A percentile compares a stretch with the other conserved stretches of the same genome.
Evolutionary conservation across 2,797 vertebrate species (phyloP).

Genomic region (Rhinella marina): DNA sequence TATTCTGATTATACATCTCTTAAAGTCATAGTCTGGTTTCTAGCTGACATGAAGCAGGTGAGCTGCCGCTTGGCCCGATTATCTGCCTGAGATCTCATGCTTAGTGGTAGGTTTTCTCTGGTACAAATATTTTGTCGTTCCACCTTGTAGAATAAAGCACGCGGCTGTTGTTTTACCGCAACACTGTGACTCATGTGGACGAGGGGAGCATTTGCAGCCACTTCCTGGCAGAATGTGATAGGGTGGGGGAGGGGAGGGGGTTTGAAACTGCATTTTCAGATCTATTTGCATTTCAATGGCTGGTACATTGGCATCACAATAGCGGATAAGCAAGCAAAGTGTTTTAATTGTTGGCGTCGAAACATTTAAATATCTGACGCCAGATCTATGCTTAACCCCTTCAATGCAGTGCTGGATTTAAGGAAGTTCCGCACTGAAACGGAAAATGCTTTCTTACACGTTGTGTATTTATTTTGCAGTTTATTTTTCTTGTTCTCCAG

Average conservation of each 20-base stretch:
- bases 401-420: neutral
- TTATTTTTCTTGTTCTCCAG: neutral
- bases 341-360: conserved; percentile 26
- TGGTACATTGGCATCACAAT: conserved; percentile 14
- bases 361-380: conserved; percentile 30
- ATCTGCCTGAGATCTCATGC: no score
- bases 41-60: neutral
- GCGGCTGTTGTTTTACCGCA: neutral
- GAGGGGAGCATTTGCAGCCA: neutral
- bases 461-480: no score
- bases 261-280: conserved; percentile 29
- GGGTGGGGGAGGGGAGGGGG: neutral
- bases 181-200: conserved; percentile 6
- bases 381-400: conserved; percentile 7
- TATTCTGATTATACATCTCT: neutral
- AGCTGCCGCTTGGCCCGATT: no score
- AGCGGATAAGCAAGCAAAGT: conserved; percentile 23
- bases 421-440: neutral
- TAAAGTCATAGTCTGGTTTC: neutral
- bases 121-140: conserved; percentile 12
- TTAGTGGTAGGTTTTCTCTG: neutral
- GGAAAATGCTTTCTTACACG: neutral
- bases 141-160: conserved; percentile 27
- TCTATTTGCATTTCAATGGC: conserved; percentile 54
- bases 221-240: neutral